These are phyloP conservation scores for Meganola albula DNA, from an alignment of 2,888 invertebrate species.

Conservation along the genomic window DNA sequence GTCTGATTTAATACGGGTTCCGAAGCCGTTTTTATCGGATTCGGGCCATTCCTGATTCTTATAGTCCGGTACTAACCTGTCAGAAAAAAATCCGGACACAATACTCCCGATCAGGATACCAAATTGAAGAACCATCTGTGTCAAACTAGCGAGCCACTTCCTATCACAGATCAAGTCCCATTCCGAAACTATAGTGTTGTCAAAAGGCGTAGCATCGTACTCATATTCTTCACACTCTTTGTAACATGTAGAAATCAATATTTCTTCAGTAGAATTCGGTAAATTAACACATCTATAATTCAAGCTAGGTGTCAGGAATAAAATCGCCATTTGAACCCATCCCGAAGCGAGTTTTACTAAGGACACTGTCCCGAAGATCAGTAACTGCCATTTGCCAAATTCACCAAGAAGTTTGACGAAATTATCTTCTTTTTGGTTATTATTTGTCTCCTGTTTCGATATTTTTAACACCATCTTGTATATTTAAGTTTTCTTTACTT, in stretches of 20 bases:
- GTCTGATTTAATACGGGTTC: too few species aligned
- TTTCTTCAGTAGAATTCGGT: conserved; percentile 35
- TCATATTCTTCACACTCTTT: conserved; percentile 70
- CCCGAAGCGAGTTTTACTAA: conserved; percentile 85
- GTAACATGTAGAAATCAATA: conserved; percentile 64
- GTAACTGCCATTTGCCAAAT: conserved; percentile 84
- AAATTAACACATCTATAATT: conserved; percentile 69
- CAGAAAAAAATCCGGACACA: conserved; percentile 83
- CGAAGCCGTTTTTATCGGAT: too few species aligned
- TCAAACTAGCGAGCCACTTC: conserved; percentile 81
- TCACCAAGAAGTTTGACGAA: conserved; percentile 55
- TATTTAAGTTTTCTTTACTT: too few species aligned
- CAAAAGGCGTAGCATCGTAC: conserved; percentile 81
- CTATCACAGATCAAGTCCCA: conserved; percentile 85
- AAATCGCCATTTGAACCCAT: conserved; percentile 86
- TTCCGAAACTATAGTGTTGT: conserved; percentile 83
- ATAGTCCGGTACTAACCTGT: too few species aligned
- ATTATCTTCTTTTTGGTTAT: conserved; percentile 44
- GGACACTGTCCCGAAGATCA: conserved; percentile 80
- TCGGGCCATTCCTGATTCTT: too few species aligned
- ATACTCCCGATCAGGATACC: conserved; percentile 85
- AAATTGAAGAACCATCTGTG: conserved; percentile 84
- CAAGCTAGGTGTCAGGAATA: conserved; percentile 83
- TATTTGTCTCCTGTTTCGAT: conserved; percentile 24
- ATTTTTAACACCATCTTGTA: conserved; percentile 46